Evolutionary conservation across 2,797 vertebrate species (phyloP).

Genomic region (Vireo griseus): DNA sequence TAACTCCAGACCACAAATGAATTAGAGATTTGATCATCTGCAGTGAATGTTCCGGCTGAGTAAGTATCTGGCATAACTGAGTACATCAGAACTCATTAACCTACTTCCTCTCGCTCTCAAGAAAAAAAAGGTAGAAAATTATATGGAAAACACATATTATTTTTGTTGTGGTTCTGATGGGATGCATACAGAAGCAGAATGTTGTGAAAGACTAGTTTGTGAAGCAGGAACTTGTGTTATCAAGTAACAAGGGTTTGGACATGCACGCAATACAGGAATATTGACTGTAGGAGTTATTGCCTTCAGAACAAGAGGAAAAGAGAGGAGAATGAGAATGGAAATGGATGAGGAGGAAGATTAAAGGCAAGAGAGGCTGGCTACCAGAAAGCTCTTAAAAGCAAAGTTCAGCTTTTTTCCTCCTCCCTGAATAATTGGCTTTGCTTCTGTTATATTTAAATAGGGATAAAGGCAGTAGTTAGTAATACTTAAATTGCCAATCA

Average conservation of each 20-base stretch:
- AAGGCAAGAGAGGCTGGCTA: not conserved
- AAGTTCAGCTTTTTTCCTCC: not conserved
- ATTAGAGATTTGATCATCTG: conserved; percentile 13
- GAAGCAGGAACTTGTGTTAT: not conserved
- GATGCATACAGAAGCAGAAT: not conserved
- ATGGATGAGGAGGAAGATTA: not conserved
- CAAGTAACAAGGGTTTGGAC: not conserved
- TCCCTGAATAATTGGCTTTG: not conserved
- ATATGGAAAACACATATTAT: not conserved
- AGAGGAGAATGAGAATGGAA: not conserved
- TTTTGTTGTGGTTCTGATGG: not conserved
- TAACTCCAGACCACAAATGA: not conserved
- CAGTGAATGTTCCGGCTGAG: conserved; percentile 8
- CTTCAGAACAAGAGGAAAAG: not conserved
- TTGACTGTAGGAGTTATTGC: not conserved
- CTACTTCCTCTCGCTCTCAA: not conserved
- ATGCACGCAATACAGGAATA: not conserved
- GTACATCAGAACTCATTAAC: conserved; percentile 49
- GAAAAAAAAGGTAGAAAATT: not conserved
- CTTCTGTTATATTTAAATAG: not conserved
- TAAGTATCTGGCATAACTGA: conserved; percentile 26
- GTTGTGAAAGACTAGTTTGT: not conserved
- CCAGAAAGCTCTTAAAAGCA: not conserved
- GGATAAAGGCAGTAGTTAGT: not conserved
- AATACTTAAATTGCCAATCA: not conserved